A percentile compares a stretch with the other conserved stretches of the same genome.
Evolutionary conservation across 2,888 invertebrate genomes (phyloP).

Genomic region (Gonocerus acuteangulatus): DNA sequence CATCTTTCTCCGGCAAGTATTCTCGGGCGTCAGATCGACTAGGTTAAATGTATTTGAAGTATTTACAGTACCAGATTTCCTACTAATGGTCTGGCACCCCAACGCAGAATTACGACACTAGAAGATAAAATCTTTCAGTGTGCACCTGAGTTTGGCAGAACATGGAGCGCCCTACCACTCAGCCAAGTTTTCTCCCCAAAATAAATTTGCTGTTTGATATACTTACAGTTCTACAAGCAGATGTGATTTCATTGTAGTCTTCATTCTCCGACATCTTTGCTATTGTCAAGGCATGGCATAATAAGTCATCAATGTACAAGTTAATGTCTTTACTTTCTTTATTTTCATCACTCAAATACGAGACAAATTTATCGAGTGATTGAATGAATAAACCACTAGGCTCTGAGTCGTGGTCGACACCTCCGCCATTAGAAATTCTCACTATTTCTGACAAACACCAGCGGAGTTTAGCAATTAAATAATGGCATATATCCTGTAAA

Average conservation of each 20-base stretch:
- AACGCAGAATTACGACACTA: too few relatives aligned
- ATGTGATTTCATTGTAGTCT: constrained; percentile 44
- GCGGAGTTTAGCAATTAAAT: constrained; percentile 34
- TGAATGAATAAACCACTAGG: constrained; percentile 32
- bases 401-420: constrained; percentile 28
- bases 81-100: too few relatives aligned
- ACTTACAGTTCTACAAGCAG: constrained; percentile 44
- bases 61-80: too few relatives aligned
- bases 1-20: too few relatives aligned
- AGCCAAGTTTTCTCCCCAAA: too few relatives aligned
- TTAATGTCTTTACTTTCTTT: constrained; percentile 17
- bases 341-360: constrained; percentile 30
- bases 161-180: too few relatives aligned
- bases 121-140: too few relatives aligned
- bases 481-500: constrained; percentile 33
- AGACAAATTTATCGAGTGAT: constrained; percentile 23
- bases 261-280: constrained; percentile 44
- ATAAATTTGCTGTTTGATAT: too few relatives aligned
- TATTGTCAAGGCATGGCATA: constrained; percentile 45
- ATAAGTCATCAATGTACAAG: constrained; percentile 43
- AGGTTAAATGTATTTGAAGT: too few relatives aligned
- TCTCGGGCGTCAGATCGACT: too few relatives aligned
- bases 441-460: constrained; percentile 34
- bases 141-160: too few relatives aligned
- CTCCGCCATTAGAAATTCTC: constrained; percentile 28